These are phyloP conservation scores for Zelleria hepariella DNA, from an alignment of 2,888 invertebrate species.

Conservation along the genomic window DNA sequence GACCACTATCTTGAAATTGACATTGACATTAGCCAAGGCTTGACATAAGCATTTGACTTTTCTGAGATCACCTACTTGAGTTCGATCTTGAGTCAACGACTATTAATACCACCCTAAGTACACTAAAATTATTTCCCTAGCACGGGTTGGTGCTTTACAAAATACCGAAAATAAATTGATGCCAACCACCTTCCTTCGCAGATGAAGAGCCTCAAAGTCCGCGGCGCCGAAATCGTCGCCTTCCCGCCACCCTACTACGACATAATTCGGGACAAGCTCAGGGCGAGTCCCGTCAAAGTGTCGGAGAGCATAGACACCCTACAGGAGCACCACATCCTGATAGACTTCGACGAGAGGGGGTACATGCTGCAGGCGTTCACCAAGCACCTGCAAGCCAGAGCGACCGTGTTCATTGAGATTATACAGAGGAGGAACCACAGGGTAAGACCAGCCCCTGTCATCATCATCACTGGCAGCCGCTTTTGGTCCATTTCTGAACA, in stretches of 20 bases:
- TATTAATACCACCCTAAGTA: too few relatives aligned
- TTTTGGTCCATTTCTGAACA: too few relatives aligned
- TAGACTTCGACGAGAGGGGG: constrained; percentile 97
- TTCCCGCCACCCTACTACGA: constrained; percentile 93
- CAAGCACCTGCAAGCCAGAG: constrained; percentile 94
- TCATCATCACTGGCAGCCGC: too few relatives aligned
- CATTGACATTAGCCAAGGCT: too few relatives aligned
- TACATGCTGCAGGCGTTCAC: constrained; percentile 97
- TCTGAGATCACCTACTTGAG: too few relatives aligned
- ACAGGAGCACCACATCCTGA: constrained; percentile 88
- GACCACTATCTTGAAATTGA: too few relatives aligned
- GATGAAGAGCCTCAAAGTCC: constrained; percentile 79
- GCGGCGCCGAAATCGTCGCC: constrained; percentile 90
- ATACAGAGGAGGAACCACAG: constrained; percentile 95
- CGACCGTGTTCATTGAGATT: constrained; percentile 95
- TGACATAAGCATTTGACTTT: too few relatives aligned
- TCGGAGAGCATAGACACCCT: constrained; percentile 84
- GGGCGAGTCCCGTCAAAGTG: constrained; percentile 73
- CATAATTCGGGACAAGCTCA: constrained; percentile 81
- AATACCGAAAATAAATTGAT: too few relatives aligned
- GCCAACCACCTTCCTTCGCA: constrained; percentile 37
- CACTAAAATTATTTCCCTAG: too few relatives aligned
- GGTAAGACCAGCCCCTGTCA: constrained; percentile 70
- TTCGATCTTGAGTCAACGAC: too few relatives aligned
- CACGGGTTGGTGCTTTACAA: too few relatives aligned